Evolutionary conservation across 2,113 vertebrate genomes (phyloP).

Genomic region (Eolophus roseicapilla): DNA sequence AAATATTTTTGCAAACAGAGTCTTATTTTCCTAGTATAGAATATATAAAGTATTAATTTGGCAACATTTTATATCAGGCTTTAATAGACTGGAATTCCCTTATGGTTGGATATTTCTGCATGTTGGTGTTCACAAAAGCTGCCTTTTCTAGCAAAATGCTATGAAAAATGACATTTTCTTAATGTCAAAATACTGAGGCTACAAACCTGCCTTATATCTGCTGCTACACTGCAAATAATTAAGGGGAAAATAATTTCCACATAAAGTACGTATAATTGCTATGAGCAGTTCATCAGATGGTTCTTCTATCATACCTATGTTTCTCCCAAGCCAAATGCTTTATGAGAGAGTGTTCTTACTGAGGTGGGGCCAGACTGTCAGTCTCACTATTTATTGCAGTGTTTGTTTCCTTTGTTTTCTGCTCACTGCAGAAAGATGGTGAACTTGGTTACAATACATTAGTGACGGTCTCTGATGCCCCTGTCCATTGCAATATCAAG

Average conservation of each 20-base stretch:
- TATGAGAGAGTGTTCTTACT: neutral
- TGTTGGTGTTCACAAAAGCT: neutral
- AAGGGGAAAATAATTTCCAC: neutral
- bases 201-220: neutral
- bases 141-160: neutral
- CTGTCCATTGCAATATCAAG: neutral
- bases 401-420: neutral
- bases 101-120: neutral
- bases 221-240: neutral
- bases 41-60: neutral
- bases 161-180: neutral
- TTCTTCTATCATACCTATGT: fast-evolving
- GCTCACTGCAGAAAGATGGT: neutral
- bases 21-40: constrained; percentile 29
- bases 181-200: neutral
- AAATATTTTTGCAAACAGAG: constrained; percentile 25
- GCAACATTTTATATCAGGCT: neutral
- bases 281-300: neutral
- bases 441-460: neutral
- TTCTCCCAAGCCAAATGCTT: neutral
- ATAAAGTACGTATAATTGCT: neutral
- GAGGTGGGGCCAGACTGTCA: neutral
- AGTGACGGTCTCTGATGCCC: neutral
- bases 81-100: neutral
- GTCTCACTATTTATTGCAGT: neutral